A percentile compares a stretch with the other conserved stretches of the same genome.
Evolutionary conservation across 2,888 invertebrate genomes (phyloP).

Genomic region (Globia sparganii): DNA sequence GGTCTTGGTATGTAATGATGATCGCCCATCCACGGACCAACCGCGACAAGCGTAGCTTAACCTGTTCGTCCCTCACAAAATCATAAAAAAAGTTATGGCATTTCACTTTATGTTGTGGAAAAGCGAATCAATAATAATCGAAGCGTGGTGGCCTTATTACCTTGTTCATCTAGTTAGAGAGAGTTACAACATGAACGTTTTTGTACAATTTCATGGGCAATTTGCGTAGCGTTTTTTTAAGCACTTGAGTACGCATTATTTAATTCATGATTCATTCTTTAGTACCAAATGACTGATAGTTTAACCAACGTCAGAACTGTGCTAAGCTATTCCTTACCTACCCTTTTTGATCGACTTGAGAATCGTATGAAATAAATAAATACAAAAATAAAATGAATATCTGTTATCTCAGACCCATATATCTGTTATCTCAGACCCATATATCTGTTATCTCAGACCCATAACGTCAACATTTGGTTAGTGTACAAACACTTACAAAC

Average conservation of each 20-base stretch:
- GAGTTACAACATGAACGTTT: constrained; percentile 38
- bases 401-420: too few species aligned
- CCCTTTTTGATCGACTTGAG: neutral
- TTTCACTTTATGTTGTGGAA: constrained; percentile 4
- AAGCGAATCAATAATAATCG: neutral
- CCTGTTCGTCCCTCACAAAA: neutral
- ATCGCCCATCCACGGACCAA: neutral
- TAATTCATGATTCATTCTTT: neutral
- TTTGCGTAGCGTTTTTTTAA: constrained; percentile 36
- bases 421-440: too few species aligned
- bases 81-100: neutral
- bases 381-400: too few species aligned
- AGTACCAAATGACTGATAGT: neutral
- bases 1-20: neutral
- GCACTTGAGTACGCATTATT: neutral
- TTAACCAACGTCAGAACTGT: neutral
- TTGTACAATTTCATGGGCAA: constrained; percentile 48
- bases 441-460: too few species aligned
- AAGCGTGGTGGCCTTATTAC: constrained; percentile 38
- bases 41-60: neutral
- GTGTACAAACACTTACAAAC: too few species aligned
- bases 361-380: neutral
- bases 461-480: too few species aligned
- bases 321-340: neutral
- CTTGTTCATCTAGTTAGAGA: constrained; percentile 30